Evolutionary conservation across 2,888 invertebrate genomes (phyloP).

Genomic region (Tetranychus piercei): DNA sequence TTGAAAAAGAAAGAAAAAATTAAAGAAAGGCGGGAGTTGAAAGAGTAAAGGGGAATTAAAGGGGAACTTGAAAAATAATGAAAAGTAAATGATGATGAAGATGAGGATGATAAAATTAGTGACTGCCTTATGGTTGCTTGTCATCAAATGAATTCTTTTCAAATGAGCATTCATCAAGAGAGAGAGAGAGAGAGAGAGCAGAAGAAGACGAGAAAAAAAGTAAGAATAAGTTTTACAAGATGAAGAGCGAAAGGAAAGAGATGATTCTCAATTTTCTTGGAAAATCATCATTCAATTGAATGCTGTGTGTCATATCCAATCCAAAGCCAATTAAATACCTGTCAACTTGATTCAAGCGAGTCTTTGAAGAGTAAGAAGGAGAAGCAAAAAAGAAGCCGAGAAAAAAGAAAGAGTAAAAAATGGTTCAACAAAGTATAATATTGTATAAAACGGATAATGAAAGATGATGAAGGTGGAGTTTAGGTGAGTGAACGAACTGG

Average conservation of each 20-base stretch:
- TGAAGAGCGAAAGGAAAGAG: not conserved
- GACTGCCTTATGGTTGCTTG: not conserved
- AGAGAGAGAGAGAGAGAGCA: not conserved
- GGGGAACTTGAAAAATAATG: too few relatives aligned
- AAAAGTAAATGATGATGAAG: not conserved
- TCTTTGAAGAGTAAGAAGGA: not conserved
- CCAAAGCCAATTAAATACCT: conserved; percentile 1
- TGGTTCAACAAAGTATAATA: not conserved
- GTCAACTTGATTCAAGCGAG: not conserved
- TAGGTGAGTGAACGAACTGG: not conserved
- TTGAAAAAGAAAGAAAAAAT: not conserved
- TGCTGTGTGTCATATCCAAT: not conserved
- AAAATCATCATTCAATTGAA: not conserved
- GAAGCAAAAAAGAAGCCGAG: not conserved
- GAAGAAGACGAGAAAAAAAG: not conserved
- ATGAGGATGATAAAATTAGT: not conserved
- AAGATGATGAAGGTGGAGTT: not conserved
- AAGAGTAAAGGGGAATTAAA: too few relatives aligned
- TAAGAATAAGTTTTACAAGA: not conserved
- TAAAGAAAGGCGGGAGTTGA: not conserved
- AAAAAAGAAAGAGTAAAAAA: not conserved
- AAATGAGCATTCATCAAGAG: not conserved
- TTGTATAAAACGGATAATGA: not conserved
- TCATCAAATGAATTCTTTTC: not conserved
- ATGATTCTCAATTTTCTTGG: not conserved